Conservation (phyloP, 2,113 vertebrate species). For the Tragelaphus imberbis region DNA sequence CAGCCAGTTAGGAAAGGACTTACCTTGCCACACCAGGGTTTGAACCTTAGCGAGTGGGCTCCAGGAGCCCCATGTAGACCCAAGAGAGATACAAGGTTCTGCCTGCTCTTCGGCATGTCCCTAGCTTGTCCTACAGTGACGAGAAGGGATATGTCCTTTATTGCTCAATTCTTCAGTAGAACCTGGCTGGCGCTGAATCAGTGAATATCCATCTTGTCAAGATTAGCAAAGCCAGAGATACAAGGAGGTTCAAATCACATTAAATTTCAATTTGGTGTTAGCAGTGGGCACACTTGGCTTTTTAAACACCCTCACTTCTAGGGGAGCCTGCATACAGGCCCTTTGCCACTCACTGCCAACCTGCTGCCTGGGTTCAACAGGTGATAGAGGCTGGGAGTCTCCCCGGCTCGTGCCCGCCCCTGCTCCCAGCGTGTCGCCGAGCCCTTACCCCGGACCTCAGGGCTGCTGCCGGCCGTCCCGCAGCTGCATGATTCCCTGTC, state of each 20-base stretch:
- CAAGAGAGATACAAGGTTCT: background rate
- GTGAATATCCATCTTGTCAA: constrained; percentile 66
- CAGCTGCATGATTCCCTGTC: constrained; percentile 37
- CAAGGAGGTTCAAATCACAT: constrained; percentile 63
- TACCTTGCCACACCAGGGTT: background rate
- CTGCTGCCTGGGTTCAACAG: background rate
- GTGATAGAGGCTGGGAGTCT: background rate
- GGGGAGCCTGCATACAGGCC: background rate
- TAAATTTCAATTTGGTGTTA: constrained; percentile 68
- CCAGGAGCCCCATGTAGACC: background rate
- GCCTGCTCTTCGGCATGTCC: background rate
- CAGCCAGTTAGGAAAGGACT: background rate
- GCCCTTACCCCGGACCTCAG: background rate
- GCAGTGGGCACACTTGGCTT: constrained; percentile 66
- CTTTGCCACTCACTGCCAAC: background rate
- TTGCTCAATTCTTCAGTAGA: constrained; percentile 8
- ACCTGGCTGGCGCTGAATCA: constrained; percentile 30
- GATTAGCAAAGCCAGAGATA: constrained; percentile 74
- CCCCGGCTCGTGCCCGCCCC: background rate
- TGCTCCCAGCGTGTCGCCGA: fast-evolving
- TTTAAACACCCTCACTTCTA: constrained; percentile 60
- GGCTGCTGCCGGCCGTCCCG: constrained; percentile 39
- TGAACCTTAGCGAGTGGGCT: background rate
- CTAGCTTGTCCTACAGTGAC: background rate
- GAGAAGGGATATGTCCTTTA: background rate